Base-by-base conservation (phyloP, 2,113 vertebrate genomes). In the Sprattus sprattus region DNA sequence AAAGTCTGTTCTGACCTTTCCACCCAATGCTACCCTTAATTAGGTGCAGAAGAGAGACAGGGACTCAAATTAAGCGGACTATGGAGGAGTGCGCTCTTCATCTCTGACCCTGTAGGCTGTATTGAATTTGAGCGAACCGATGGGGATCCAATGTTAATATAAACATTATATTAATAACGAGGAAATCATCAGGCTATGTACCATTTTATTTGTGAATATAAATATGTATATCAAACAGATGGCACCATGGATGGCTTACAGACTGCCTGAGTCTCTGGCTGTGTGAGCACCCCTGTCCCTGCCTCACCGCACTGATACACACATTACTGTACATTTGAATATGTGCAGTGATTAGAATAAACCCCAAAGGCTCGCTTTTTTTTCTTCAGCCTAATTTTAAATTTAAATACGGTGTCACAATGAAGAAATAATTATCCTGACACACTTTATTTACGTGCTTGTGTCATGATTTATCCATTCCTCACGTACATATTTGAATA, bases 401-500 rank as follows among this genome's bases (percentile, higher is more conserved):
- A 39, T 75, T 32, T 15, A 86, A 86, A 90, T 67, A 82, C 87
- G 83, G 81, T 83, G 82, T 85, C 15, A 87, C 67, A 81, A 71
- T 39, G 84, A 87, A 84, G 81, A 84, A 82, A 86, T 88, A 71
- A 84, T 87, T 87, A 81, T 49, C 64, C 84, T 88, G 88, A 89
- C 89, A 92, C 89, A 88, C 81, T 71, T n/a, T 60, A 85, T 92
- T 91, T 89, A 89, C 89, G 87, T 90, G 45, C 82, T 86, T 39
- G 86, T 88, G 90, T 89, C 90, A 84, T 67, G 8, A 89, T 89
- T 85, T 45, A 89, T 92, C 86, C 83, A 84, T 87, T 87, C 85
- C 89, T 90, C 81, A 78, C 87, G 75, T 88, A 87, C 87, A 90
- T 87, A 88, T 92, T 90, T 89, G 88, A 93, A 89, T 88, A 88